Evolutionary conservation across 2,888 invertebrate species (phyloP), one percentile per base, ranked within the genome.

Genomic region (Agrilus mali): DNA sequence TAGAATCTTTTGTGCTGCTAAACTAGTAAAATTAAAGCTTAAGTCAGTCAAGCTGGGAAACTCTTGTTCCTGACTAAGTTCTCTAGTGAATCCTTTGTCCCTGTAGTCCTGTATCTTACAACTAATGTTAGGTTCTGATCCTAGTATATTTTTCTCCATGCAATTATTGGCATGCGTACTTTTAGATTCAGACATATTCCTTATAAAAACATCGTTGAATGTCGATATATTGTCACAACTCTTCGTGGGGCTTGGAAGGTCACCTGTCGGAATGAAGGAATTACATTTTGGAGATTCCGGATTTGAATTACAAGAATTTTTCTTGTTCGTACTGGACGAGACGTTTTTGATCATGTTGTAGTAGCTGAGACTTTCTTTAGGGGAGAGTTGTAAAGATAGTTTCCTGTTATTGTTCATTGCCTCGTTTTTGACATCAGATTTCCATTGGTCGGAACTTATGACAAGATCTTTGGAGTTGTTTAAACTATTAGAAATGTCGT

Each of bases 11-110:
- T 89, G 87, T 32, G 89, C 90, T 4, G 89, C 86, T 60, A 90
- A 72, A 63, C 89, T 89, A 53, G 87, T 89, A 65, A 89, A 90
- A 67, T 87, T 87, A 60, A 89, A 84, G 60, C 85, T 85, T 64
- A 89, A 72, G 64, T 89, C 88, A 59, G 84, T 86, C 54, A 89
- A 72, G 68, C 88, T 89, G 52, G 89, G 88, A 68, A 86, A 89
- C 55, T 86, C 81, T 59, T 84, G 82, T 49, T 85, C 77, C 60
- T 80, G 79, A 47, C 71, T 71, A 51, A 74, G 75, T 48, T 75
- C 78, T 58, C 78, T 77, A 49, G 69, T 59, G 22, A 63, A 47
- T 6, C 59, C 57, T 43, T 73, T 73, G 60, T 71, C 51, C 72
- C 74, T 51, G 74, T 73, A 40, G 35, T 74, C 74, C 49, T 75